A percentile compares a stretch with the other conserved stretches of the same genome.
Evolutionary conservation across 2,888 invertebrate species (phyloP).

Genomic region (Eristalinus aeneus): DNA sequence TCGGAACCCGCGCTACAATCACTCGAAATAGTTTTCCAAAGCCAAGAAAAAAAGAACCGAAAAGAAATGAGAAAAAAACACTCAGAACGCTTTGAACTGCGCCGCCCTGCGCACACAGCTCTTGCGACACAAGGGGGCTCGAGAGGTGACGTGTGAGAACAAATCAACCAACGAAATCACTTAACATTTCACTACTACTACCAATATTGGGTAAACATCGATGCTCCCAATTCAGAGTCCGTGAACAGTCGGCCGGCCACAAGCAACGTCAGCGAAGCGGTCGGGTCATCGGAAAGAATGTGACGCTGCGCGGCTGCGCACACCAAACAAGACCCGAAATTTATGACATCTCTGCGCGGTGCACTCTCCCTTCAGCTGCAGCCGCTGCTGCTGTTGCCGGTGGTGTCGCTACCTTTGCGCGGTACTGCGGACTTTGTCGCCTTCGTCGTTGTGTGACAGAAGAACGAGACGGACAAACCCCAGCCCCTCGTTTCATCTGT

Average conservation of each 20-base stretch:
- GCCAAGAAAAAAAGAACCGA: conserved; percentile 20
- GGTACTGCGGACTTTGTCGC: background rate
- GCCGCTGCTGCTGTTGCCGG: background rate
- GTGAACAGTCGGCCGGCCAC: background rate
- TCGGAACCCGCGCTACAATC: conserved; percentile 65
- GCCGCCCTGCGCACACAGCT: conserved; percentile 46
- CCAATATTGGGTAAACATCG: conserved; percentile 69
- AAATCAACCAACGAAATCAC: conserved; percentile 71
- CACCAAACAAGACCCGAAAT: conserved; percentile 65
- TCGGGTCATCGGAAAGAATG: conserved; percentile 33
- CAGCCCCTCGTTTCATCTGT: conserved; percentile 52
- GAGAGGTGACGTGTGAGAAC: conserved; percentile 67
- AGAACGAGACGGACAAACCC: conserved; percentile 6
- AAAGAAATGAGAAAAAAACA: background rate
- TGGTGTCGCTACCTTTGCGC: background rate
- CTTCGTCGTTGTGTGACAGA: background rate
- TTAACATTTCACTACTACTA: conserved; percentile 73
- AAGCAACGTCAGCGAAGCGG: background rate
- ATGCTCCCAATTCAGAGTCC: conserved; percentile 68
- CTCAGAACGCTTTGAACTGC: conserved; percentile 56
- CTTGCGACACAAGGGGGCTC: conserved; percentile 58
- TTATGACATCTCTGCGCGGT: conserved; percentile 62
- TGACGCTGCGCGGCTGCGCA: conserved; percentile 57
- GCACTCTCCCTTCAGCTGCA: conserved; percentile 57
- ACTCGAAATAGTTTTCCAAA: conserved; percentile 55